phyloP scores from a whole-genome alignment of 1,140 invertebrate genomes.

The Drosophila subpulchrella region DNA sequence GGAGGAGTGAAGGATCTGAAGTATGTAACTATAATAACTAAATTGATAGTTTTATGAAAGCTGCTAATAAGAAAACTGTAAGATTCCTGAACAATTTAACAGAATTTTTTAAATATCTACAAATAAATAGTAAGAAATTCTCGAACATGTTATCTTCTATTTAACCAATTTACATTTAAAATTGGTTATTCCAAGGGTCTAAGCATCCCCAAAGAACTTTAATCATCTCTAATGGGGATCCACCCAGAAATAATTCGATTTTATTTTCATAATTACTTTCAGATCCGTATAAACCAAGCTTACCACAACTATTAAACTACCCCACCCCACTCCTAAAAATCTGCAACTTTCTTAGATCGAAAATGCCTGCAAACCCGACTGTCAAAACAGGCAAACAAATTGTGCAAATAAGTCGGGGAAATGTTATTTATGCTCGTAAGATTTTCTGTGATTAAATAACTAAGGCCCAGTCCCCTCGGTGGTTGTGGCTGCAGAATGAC shows the following conservation, averaged over 20 bases:
- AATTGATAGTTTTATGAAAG: too few relatives aligned
- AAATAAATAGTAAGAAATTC: too few relatives aligned
- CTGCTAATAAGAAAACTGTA: too few relatives aligned
- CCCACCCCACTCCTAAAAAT: not conserved
- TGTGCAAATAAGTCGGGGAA: slow-evolving; percentile 79
- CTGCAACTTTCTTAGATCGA: slow-evolving; percentile 25
- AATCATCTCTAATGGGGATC: not conserved
- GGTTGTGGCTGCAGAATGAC: slow-evolving; percentile 57
- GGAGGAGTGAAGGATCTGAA: not conserved
- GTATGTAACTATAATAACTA: not conserved
- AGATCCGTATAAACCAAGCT: not conserved
- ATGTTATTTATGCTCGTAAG: slow-evolving; percentile 71
- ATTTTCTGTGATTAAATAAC: slow-evolving; percentile 78
- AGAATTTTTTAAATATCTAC: not conserved
- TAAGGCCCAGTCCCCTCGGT: slow-evolving; percentile 28
- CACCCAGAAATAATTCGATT: not conserved
- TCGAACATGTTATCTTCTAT: too few relatives aligned
- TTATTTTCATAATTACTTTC: slow-evolving; percentile 16
- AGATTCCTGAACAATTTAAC: not conserved
- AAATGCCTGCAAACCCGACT: slow-evolving; percentile 61
- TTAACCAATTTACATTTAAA: too few relatives aligned
- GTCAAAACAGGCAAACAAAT: slow-evolving; percentile 82
- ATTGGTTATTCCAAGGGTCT: too few relatives aligned
- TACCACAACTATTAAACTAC: not conserved
- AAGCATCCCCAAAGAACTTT: not conserved